These are phyloP conservation scores for Bombycilla garrulus DNA, from an alignment of 2,113 vertebrate genomes.

Conservation along the genomic window DNA sequence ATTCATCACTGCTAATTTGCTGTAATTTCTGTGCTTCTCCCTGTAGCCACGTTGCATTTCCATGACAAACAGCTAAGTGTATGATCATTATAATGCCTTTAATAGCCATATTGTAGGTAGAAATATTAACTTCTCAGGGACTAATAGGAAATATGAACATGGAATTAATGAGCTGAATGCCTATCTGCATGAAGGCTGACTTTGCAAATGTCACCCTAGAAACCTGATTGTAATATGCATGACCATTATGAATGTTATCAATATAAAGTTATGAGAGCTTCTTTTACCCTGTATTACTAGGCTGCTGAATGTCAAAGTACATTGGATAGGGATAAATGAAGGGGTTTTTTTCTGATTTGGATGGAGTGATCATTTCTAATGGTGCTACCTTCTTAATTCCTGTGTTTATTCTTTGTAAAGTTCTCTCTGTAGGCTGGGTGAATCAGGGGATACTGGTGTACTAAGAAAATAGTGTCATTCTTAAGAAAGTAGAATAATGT, in stretches of 20 bases:
- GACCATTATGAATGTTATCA: slow-evolving; percentile 56
- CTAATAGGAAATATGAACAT: slow-evolving; percentile 36
- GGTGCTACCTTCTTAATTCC: slow-evolving; percentile 21
- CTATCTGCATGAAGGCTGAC: slow-evolving; percentile 40
- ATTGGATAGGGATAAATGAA: neutral
- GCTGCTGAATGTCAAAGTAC: slow-evolving; percentile 15
- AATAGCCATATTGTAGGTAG: slow-evolving; percentile 59
- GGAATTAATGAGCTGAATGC: slow-evolving; percentile 37
- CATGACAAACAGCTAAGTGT: neutral
- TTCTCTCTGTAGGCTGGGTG: neutral
- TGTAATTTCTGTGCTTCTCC: slow-evolving; percentile 12
- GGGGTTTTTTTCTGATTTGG: neutral
- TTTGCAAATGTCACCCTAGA: neutral
- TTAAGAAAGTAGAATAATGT: neutral
- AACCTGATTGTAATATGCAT: slow-evolving; percentile 63
- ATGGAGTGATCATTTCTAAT: neutral
- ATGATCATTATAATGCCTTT: slow-evolving; percentile 40
- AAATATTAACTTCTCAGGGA: slow-evolving; percentile 61
- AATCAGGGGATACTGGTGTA: neutral
- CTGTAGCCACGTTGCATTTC: neutral
- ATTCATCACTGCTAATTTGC: slow-evolving; percentile 13
- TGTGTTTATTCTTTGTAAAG: neutral
- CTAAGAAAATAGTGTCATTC: neutral
- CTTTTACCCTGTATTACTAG: neutral
- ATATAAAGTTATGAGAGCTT: neutral